These are phyloP conservation scores for Amblyopsis hoosieri DNA, from an alignment of 2,797 vertebrate species.

Conservation along the genomic window DNA sequence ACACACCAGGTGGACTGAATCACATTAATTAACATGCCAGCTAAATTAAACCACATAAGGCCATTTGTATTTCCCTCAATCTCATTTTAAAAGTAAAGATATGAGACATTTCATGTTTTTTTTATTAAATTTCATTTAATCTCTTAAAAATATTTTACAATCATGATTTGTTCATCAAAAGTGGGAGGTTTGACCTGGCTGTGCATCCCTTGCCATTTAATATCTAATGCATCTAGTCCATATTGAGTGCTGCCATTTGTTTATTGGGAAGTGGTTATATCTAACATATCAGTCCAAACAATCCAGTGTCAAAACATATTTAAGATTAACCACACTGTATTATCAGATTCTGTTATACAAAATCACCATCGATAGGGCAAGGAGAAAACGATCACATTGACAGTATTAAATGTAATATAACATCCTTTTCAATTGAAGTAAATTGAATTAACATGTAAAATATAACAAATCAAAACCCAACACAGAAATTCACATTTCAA, in stretches of 20 bases:
- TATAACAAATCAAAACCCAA: constrained; percentile 39
- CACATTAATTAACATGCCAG: constrained; percentile 35
- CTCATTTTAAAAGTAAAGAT: constrained; percentile 25
- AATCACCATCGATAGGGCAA: constrained; percentile 50
- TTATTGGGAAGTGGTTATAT: constrained; percentile 1
- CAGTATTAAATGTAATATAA: constrained; percentile 50
- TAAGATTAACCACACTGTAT: constrained; percentile 17
- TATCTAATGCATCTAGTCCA: neutral
- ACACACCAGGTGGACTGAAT: constrained; percentile 48
- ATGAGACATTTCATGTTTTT: constrained; percentile 60
- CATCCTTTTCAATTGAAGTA: constrained; percentile 33
- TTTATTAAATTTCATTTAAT: constrained; percentile 65
- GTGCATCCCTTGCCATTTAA: neutral
- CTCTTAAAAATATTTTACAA: constrained; percentile 73
- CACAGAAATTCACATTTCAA: constrained; percentile 64
- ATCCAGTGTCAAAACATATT: neutral
- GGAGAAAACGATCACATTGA: constrained; percentile 54
- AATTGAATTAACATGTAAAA: constrained; percentile 40
- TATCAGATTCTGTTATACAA: constrained; percentile 38
- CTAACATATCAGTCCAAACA: constrained; percentile 10
- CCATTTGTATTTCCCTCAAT: constrained; percentile 27
- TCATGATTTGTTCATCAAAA: constrained; percentile 42
- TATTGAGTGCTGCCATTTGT: constrained; percentile 4
- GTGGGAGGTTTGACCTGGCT: constrained; percentile 30
- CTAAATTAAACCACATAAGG: neutral